Base-by-base conservation (phyloP, 2,888 invertebrate genomes). In the Tinea semifulvella region DNA sequence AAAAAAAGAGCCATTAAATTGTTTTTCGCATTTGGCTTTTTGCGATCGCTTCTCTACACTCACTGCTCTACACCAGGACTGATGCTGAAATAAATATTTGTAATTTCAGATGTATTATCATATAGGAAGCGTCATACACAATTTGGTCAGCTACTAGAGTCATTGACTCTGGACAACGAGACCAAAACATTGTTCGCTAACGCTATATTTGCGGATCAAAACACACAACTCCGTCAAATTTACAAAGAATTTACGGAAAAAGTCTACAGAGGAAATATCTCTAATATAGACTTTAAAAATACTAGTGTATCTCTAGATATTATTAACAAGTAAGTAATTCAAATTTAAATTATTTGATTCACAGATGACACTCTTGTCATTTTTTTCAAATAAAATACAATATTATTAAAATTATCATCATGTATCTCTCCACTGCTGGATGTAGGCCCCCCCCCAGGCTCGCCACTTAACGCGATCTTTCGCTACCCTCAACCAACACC, bases 161-260 rank as follows among this genome's bases (percentile, higher is more conserved):
- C 49, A 2, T 52, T 77, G 26, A 67, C 65, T 45, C 44, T 50
- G 8, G 53, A 54, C 14, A 48, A 55, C 2, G 50, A 50, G 17
- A 65, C 75, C 10, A 69, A 68, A 49, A 69, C 77, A 1, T 53
- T 71, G 22, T 82, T 84, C 46, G 86, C 87, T 1, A 82, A 82
- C 44, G 88, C 82, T 0, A 63, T 88, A 42, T 87, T 88, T 53
- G 74, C 88, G 1, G 86, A 87, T 60, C 57, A 65, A 8, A 73
- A 72, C 11, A 83, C 73, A 47, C 79, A 76, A 0, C 71, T 89
- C 14, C 75, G 87, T 7, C 65, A 68, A 1, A 57, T 83, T 36
- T 89, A 85, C 56, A 68, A 64, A 36, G 56, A 69, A 1, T 81
- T 84, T 43, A 74, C 85, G n/a, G 57, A 68, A 22, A 61, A 68